Evolutionary conservation across 2,797 vertebrate genomes (phyloP), one percentile per base, ranked within the genome.

Genomic region (Falco peregrinus): DNA sequence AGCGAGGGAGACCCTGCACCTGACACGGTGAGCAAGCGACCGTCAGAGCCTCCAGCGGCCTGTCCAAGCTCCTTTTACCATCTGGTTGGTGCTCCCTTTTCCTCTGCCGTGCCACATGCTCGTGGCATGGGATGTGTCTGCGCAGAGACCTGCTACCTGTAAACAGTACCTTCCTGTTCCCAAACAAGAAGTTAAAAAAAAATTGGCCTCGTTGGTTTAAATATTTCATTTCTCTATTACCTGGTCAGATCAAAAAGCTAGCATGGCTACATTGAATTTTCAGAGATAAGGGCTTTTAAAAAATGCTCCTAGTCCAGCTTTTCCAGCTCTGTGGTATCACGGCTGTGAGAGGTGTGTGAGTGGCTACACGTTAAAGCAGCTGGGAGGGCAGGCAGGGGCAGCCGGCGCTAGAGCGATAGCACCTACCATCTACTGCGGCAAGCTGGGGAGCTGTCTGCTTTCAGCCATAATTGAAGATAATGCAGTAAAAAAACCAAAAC

Each of bases 361-460:
- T 26, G 64, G 13, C 33, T 95, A 41, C 10, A 1, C 37, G 18
- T 41, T 2, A 1, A 82, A 93, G 92, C 93, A 88, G 61, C 79
- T 83, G 17, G 7, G 89, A 35, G 29, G 68, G 65, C 37, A 33
- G 90, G 69, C 81, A 39, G 56, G 2, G 35, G 74, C 75, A 89
- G 87, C 16, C 61, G 10, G 47, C 9, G 73, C 78, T 18, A 20
- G 63, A 26, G 13, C 18, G 70, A 71, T 10, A 84, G 96, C 92
- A 70, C 67, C 87, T 95, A 90, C 77, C 88, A 88, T n/a, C 93
- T 96, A 93, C 91, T 91, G 90, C 88, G 70, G 87, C 92, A 89
- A 93, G 95, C 92, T 37, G 81, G 84, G 91, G 57, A 54, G 61
- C 3, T 22, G 31, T 16, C 82, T 79, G 91, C 86, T 76, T 82